phyloP scores from a whole-genome alignment of 2,888 invertebrate genomes.

The Clistopyga incitator region DNA sequence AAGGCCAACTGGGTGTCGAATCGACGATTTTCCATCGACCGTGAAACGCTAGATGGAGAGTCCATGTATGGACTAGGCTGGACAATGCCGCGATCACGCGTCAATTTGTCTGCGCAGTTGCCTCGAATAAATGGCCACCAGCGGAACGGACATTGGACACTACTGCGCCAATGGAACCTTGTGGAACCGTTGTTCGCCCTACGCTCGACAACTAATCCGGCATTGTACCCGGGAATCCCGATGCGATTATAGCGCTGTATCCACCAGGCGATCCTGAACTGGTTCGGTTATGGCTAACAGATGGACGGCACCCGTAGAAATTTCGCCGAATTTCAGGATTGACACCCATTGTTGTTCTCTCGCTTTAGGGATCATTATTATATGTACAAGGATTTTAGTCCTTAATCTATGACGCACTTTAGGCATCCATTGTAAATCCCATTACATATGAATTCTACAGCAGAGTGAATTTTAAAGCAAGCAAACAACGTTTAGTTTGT shows the following conservation, averaged over 20 bases:
- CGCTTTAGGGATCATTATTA: constrained; percentile 16
- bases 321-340: constrained; percentile 29
- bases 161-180: background rate
- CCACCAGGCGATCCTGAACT: constrained; percentile 39
- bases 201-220: constrained; percentile 73
- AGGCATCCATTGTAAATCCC: background rate
- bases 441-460: too few relatives aligned
- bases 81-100: constrained; percentile 76
- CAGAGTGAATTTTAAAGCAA: too few relatives aligned
- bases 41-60: constrained; percentile 35
- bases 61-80: constrained; percentile 28
- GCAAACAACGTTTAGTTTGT: too few relatives aligned
- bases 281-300: constrained; percentile 48
- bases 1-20: constrained; percentile 49
- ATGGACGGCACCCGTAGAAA: constrained; percentile 13
- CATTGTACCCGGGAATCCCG: constrained; percentile 71
- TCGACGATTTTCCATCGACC: constrained; percentile 63
- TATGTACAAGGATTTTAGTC: background rate
- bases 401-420: background rate
- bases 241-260: constrained; percentile 73
- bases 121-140: constrained; percentile 73
- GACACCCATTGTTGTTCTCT: constrained; percentile 31
- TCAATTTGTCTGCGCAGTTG: constrained; percentile 76
- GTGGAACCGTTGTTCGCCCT: constrained; percentile 1
- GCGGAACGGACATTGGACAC: constrained; percentile 39